phyloP scores from a whole-genome alignment of 2,113 vertebrate genomes.

The Chelonoidis abingdonii region DNA sequence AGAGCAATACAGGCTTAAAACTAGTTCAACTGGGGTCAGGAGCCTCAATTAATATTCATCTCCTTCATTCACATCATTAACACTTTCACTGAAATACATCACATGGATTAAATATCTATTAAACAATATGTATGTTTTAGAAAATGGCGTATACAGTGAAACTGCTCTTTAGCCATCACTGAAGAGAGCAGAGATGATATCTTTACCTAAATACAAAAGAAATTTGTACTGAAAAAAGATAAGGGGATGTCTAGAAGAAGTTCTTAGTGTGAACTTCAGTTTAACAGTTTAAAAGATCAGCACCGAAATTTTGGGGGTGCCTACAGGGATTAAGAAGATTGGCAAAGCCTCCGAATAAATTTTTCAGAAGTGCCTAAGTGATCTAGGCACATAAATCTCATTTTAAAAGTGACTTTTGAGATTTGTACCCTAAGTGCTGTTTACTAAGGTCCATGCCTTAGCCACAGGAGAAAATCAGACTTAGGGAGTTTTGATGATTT shows the following conservation, averaged over 20 bases:
- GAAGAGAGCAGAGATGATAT: not conserved
- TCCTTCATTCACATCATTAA: slow-evolving; percentile 14
- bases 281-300: not conserved
- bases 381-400: not conserved
- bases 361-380: not conserved
- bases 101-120: not conserved
- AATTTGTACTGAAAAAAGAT: not conserved
- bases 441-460: too few relatives aligned
- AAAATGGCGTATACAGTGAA: not conserved
- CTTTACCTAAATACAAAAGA: not conserved
- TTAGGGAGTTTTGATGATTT: not conserved
- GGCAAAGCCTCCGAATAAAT: not conserved
- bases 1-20: not conserved
- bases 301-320: not conserved
- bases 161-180: not conserved
- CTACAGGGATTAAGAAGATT: not conserved
- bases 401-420: too few relatives aligned
- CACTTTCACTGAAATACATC: not conserved
- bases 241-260: not conserved
- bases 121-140: not conserved
- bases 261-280: not conserved
- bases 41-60: not conserved
- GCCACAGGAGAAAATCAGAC: not conserved
- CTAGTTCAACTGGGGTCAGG: not conserved
- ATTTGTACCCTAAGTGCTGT: too few relatives aligned